Conservation (phyloP, 1,140 invertebrate genomes). For the Hetaerina americana region DNA sequence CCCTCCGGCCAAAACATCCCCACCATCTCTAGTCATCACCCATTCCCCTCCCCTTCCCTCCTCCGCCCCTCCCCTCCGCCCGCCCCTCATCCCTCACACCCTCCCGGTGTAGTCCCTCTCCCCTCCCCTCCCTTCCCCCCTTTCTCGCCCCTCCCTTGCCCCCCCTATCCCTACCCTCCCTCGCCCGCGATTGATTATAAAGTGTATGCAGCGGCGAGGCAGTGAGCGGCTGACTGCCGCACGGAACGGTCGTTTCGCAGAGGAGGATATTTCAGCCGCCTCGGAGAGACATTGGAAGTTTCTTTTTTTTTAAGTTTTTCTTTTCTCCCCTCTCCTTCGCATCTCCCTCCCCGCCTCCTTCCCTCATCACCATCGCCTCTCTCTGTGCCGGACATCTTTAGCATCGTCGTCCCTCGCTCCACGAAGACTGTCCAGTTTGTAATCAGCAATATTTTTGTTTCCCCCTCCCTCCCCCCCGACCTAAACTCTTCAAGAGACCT, state of each 20-base stretch:
- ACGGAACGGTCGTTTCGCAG: background rate
- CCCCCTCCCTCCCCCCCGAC: background rate
- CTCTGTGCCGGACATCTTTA: too few species aligned
- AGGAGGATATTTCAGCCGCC: background rate
- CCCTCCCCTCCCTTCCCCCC: background rate
- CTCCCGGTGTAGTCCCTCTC: background rate
- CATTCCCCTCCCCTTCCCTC: constrained; percentile 3
- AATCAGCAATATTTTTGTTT: too few species aligned
- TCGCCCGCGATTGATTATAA: constrained; percentile 14
- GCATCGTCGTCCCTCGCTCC: too few species aligned
- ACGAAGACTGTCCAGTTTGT: too few species aligned
- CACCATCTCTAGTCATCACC: constrained; percentile 8
- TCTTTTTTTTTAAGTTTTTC: background rate
- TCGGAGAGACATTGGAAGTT: background rate
- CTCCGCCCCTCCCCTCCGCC: background rate
- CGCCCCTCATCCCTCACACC: background rate
- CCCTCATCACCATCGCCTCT: background rate
- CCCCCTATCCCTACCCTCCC: background rate
- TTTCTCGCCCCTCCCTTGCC: background rate
- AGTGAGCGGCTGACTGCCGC: constrained; percentile 13
- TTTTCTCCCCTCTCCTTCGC: background rate
- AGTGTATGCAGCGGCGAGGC: constrained; percentile 13
- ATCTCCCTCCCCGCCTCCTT: background rate
- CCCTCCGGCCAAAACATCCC: constrained; percentile 3
- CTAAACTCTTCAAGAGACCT: background rate